These are phyloP conservation scores for Dasysyrphus albostriatus DNA, from an alignment of 2,888 invertebrate genomes.

Conservation along the genomic window DNA sequence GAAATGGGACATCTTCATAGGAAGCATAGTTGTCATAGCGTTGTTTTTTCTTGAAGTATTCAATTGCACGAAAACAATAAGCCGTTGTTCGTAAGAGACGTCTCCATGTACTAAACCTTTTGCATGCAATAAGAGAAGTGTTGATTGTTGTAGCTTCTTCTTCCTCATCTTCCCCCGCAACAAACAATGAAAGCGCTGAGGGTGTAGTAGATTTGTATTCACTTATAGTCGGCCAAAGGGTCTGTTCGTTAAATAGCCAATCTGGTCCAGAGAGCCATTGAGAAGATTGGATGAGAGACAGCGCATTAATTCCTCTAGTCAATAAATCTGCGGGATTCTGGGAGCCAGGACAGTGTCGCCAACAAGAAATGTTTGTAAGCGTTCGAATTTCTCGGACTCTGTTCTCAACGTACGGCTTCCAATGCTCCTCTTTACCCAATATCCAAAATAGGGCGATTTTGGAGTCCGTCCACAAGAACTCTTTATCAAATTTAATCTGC, in stretches of 20 bases:
- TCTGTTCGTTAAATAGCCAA: neutral
- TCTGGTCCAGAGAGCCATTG: constrained; percentile 26
- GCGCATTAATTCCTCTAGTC: neutral
- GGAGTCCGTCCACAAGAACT: constrained; percentile 39
- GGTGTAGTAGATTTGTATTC: neutral
- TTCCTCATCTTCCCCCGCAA: constrained; percentile 23
- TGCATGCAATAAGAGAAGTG: constrained; percentile 6
- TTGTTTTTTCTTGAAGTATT: constrained; percentile 1
- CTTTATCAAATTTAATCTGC: neutral
- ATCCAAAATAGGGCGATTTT: constrained; percentile 41
- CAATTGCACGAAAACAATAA: neutral
- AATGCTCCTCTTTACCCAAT: neutral
- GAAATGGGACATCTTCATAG: neutral
- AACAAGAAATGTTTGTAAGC: constrained; percentile 28
- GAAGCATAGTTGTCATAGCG: neutral
- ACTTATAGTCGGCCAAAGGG: neutral
- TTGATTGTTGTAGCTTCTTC: constrained; percentile 18
- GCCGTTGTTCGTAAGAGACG: neutral
- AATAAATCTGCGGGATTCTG: constrained; percentile 15
- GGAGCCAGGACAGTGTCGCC: constrained; percentile 2
- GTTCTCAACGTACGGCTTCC: constrained; percentile 18
- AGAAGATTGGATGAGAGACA: neutral
- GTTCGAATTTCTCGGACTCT: constrained; percentile 38
- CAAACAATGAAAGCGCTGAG: constrained; percentile 18
- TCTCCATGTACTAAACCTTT: constrained; percentile 23